A percentile compares a stretch with the other conserved stretches of the same genome.
Conservation (phyloP, 2,888 invertebrate species). For the Cheiracanthium punctorium region DNA sequence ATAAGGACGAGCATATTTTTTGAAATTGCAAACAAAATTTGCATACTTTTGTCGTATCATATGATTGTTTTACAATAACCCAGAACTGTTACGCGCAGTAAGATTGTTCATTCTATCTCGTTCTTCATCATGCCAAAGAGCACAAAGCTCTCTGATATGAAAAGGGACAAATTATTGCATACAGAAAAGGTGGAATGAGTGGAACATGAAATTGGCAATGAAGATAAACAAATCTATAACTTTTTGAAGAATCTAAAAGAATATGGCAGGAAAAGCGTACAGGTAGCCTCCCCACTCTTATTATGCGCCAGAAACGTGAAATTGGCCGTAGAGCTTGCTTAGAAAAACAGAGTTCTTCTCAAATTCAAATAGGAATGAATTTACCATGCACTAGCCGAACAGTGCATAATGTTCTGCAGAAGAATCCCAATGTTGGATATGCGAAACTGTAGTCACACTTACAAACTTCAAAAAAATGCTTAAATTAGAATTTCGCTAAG, state of each 20-base stretch:
- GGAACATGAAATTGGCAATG: background rate
- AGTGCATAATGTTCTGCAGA: background rate
- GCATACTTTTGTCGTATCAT: background rate
- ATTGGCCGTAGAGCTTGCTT: background rate
- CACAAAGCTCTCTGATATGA: background rate
- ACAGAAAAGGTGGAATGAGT: background rate
- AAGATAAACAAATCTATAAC: slow-evolving; percentile 1
- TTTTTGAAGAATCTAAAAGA: background rate
- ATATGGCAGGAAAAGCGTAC: background rate
- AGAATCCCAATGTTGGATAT: slow-evolving; percentile 9
- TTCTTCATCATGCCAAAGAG: background rate
- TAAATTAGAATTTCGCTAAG: background rate
- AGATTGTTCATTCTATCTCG: background rate
- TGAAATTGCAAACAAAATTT: background rate
- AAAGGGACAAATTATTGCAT: background rate
- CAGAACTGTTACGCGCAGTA: too few species aligned
- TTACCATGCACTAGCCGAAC: background rate
- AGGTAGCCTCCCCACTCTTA: background rate
- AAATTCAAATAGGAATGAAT: background rate
- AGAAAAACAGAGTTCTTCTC: background rate
- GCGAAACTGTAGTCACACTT: background rate
- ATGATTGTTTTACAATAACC: background rate
- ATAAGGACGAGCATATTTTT: too few species aligned
- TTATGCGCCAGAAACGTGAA: background rate
- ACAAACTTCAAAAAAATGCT: background rate